Percentiles rank a stretch among this genome's conserved stretches.
Conservation (phyloP, 2,113 vertebrate species). For the Prionailurus viverrinus region DNA sequence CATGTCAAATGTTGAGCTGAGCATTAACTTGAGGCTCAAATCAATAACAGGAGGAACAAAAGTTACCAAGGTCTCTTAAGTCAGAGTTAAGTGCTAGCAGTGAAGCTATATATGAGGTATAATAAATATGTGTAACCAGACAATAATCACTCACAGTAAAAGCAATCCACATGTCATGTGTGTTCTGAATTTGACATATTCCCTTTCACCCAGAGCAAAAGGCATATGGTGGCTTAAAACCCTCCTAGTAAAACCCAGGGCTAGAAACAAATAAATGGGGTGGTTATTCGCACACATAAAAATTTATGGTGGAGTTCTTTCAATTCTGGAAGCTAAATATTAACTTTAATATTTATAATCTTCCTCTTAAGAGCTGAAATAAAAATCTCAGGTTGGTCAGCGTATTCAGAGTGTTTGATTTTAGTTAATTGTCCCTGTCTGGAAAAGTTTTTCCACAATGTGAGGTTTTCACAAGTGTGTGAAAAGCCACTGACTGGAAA, state of each 20-base stretch:
- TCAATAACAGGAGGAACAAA: background rate
- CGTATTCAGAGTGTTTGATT: background rate
- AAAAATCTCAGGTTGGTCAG: background rate
- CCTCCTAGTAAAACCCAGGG: background rate
- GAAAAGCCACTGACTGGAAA: constrained; percentile 16
- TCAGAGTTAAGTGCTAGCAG: background rate
- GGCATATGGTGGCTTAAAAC: background rate
- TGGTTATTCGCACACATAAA: constrained; percentile 36
- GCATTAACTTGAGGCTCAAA: background rate
- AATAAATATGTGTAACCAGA: background rate
- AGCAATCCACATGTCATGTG: background rate
- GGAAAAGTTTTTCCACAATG: constrained; percentile 35
- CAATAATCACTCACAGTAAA: background rate
- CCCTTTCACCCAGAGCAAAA: background rate
- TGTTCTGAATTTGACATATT: background rate
- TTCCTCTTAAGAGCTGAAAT: constrained; percentile 19
- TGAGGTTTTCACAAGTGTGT: background rate
- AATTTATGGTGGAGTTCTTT: background rate
- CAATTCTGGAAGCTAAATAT: constrained; percentile 17
- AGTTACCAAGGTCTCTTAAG: background rate
- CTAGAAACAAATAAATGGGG: constrained; percentile 30
- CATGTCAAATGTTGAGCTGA: background rate
- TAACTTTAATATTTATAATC: constrained; percentile 39
- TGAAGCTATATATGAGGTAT: background rate
- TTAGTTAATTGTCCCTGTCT: constrained; percentile 31